phyloP scores from a whole-genome alignment of 2,113 vertebrate species.

The Trinectes maculatus region DNA sequence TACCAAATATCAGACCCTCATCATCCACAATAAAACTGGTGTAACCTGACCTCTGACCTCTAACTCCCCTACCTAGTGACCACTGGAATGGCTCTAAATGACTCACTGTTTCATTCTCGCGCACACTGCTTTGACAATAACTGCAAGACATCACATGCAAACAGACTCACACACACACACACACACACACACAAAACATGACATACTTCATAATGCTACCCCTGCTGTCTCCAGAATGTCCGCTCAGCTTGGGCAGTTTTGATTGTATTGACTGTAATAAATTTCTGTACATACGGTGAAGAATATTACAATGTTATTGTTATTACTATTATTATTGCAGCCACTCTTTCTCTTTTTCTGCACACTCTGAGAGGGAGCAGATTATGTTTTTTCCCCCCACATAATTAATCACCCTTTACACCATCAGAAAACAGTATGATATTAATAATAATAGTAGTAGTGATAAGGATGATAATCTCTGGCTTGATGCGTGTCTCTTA shows the following conservation, averaged over 20 bases:
- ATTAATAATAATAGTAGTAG: conserved; percentile 74
- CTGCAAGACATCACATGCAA: conserved; percentile 46
- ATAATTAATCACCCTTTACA: conserved; percentile 59
- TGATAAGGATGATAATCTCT: conserved; percentile 80
- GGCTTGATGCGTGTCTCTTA: conserved; percentile 84
- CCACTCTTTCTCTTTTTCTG: conserved; percentile 65
- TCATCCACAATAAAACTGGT: conserved; percentile 32
- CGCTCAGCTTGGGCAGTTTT: conserved; percentile 85
- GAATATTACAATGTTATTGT: conserved; percentile 77
- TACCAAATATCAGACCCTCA: conserved; percentile 22
- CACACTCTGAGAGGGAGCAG: conserved; percentile 67
- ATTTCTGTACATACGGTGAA: conserved; percentile 84
- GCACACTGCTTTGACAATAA: conserved; percentile 57
- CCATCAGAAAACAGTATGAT: conserved; percentile 71
- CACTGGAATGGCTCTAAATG: conserved; percentile 64
- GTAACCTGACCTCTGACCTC: conserved; percentile 45
- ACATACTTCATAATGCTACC: conserved; percentile 57
- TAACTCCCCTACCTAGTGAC: conserved; percentile 40
- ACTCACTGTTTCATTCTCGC: conserved; percentile 52
- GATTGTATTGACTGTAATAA: conserved; percentile 87
- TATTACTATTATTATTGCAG: conserved; percentile 69
- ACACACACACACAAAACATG: conserved; percentile 27
- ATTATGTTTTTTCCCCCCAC: conserved; percentile 58
- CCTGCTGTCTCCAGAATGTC: conserved; percentile 82
- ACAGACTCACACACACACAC: conserved; percentile 37